Percentiles rank a stretch among this genome's conserved stretches.
phyloP scores from a whole-genome alignment of 2,113 vertebrate genomes.

The Struthidea cinerea region DNA sequence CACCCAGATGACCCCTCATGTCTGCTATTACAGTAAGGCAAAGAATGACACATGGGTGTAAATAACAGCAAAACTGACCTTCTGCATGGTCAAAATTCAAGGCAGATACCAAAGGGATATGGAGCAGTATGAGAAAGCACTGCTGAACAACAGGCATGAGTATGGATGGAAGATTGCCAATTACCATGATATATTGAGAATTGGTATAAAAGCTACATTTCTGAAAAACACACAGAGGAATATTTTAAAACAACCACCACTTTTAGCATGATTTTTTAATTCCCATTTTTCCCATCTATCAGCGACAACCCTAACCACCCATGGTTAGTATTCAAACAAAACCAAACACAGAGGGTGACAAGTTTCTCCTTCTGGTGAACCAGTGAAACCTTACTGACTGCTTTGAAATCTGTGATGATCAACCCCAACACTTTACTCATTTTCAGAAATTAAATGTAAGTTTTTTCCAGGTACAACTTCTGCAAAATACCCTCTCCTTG shows the following conservation, averaged over 20 bases:
- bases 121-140: not conserved
- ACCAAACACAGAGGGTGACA: not conserved
- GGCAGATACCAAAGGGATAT: not conserved
- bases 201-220: not conserved
- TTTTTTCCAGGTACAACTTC: not conserved
- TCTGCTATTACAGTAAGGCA: not conserved
- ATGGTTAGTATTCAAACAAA: not conserved
- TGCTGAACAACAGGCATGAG: not conserved
- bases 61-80: not conserved
- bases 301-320: not conserved
- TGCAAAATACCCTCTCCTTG: not conserved
- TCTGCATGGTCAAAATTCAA: not conserved
- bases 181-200: not conserved
- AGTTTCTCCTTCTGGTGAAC: not conserved
- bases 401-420: not conserved
- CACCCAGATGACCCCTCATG: not conserved
- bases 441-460: not conserved
- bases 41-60: not conserved
- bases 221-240: not conserved
- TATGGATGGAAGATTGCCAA: not conserved
- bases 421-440: not conserved
- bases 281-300: not conserved
- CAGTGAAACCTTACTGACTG: not conserved
- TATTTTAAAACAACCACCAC: not conserved
- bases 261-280: not conserved